Percentiles rank a stretch among this genome's conserved stretches.
Evolutionary conservation across 2,888 invertebrate genomes (phyloP).

Genomic region (Drosophila cognata): DNA sequence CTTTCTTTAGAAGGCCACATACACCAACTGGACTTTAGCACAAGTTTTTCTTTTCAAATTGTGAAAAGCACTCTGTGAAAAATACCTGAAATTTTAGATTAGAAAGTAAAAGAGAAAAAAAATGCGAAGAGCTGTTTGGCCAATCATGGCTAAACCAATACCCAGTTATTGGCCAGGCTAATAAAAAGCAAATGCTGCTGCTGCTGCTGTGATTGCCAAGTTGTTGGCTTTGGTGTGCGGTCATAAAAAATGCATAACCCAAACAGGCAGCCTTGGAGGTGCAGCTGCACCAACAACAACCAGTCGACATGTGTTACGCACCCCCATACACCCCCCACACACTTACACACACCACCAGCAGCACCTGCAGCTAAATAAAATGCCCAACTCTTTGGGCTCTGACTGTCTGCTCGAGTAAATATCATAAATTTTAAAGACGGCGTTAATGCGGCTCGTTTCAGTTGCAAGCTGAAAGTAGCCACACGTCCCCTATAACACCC

Average conservation of each 20-base stretch:
- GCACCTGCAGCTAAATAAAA: conserved; percentile 10
- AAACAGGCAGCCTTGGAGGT: conserved; percentile 21
- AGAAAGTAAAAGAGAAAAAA: not conserved
- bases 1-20: not conserved
- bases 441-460: conserved; percentile 66
- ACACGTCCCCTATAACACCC: not conserved
- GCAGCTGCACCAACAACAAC: conserved; percentile 3
- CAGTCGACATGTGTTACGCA: conserved; percentile 34
- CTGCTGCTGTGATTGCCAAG: conserved; percentile 52
- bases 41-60: not conserved
- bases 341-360: not conserved
- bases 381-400: conserved; percentile 28
- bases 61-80: not conserved
- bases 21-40: not conserved
- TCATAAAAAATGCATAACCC: conserved; percentile 62
- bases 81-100: not conserved
- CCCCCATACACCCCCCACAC: conserved; percentile 17
- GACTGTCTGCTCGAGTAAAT: conserved; percentile 72
- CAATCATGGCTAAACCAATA: not conserved
- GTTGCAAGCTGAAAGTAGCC: conserved; percentile 37
- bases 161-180: conserved; percentile 43
- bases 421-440: conserved; percentile 81
- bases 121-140: not conserved
- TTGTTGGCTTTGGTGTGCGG: conserved; percentile 53
- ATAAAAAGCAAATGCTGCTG: conserved; percentile 1